Evolutionary conservation across 2,888 invertebrate genomes (phyloP), one percentile per base, ranked within the genome.

Genomic region (Lithophane leautieri): DNA sequence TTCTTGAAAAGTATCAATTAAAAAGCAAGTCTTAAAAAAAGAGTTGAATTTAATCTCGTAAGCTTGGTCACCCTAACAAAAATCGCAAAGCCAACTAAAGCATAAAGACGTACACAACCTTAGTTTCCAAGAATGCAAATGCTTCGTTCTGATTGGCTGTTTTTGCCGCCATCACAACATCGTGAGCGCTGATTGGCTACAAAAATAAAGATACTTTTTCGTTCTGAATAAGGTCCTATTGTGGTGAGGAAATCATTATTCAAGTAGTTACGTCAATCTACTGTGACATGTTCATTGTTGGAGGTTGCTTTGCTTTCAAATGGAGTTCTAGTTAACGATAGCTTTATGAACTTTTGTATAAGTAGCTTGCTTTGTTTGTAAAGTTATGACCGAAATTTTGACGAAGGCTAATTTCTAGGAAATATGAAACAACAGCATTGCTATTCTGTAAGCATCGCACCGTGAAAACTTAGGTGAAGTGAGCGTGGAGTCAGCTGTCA

Each of bases 211-310:
- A 67, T 67, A 71, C 81, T 84, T 88, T 89, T 88, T 89, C 69
- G 42, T 80, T 76, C 76, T 78, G 82, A 85, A 89, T 84, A 82
- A 84, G 82, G 81, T 85, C 82, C 90, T 85, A 92, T 94, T 92
- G 91, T 94, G 90, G 90, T 86, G 82, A 92, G 93, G 93, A 94
- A 94, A 94, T 94, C 94, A 94, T 95, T 95, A 95, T 91, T 95
- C 95, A 95, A 93, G 90, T 91, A 86, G 92, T 93, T 92, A 92
- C 90, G 91, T 92, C 93, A 94, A 94, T 94, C 93, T 87, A 85
- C 85, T 86, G 88, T 90, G 94, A 95, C 94, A 91, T 93, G 91
- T 94, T 93, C 93, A 94, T 95, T 94, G 94, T 94, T 91, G 86
- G 47, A 54, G 61, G 67, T 79, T 75, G 77, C 80, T 82, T 77